These are phyloP conservation scores for Colossoma macropomum DNA, from an alignment of 2,113 vertebrate species.

Conservation along the genomic window DNA sequence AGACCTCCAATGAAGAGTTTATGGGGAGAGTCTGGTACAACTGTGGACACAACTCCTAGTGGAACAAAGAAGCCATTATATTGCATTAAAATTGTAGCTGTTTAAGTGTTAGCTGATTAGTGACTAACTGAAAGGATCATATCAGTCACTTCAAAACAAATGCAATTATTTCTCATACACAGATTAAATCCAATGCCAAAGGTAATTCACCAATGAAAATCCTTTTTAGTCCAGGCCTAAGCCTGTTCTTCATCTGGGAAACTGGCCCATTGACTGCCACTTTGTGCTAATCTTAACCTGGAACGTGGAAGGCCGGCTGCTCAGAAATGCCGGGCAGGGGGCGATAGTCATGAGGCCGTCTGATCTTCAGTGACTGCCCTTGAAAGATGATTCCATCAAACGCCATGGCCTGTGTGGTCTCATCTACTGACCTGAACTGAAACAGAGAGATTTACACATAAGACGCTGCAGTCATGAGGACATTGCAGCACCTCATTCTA, in stretches of 20 bases:
- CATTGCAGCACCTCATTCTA: background rate
- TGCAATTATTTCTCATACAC: no score
- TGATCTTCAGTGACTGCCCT: constrained; percentile 79
- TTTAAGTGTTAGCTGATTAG: background rate
- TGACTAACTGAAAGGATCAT: no score
- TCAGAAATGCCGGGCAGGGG: constrained; percentile 80
- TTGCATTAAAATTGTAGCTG: background rate
- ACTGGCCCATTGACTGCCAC: background rate
- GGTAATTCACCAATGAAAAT: no score
- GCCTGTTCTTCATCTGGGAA: background rate
- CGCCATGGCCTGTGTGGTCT: constrained; percentile 81
- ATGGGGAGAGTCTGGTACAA: constrained; percentile 80
- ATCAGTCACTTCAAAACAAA: no score
- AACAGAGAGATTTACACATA: background rate
- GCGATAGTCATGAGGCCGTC: constrained; percentile 79
- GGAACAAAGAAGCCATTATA: background rate
- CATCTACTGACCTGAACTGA: constrained; percentile 80
- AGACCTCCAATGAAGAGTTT: constrained; percentile 82
- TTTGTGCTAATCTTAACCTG: constrained; percentile 62
- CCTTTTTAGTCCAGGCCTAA: no score
- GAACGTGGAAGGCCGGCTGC: constrained; percentile 79
- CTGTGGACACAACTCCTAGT: constrained; percentile 79
- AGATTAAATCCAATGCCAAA: no score
- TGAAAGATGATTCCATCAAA: constrained; percentile 82
- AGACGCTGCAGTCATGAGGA: background rate